Percentiles rank a stretch among this genome's conserved stretches.
Conservation (phyloP, 2,888 invertebrate species). For the Heteromurus nitidus region DNA sequence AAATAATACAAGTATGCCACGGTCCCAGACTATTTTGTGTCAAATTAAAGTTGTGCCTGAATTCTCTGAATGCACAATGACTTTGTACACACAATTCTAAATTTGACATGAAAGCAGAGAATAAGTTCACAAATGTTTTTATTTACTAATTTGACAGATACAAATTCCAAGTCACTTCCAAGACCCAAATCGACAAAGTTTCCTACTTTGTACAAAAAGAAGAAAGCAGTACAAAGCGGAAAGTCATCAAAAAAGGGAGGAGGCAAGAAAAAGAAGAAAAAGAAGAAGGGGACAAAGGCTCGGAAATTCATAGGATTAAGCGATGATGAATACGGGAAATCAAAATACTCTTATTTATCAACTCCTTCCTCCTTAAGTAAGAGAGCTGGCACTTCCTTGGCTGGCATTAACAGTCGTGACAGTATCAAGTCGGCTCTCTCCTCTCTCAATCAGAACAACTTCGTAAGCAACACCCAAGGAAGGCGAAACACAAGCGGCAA, state of each 20-base stretch:
- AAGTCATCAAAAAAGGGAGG: not conserved
- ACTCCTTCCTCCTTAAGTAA: not conserved
- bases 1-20: too few relatives aligned
- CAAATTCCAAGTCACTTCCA: constrained; percentile 62
- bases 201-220: constrained; percentile 23
- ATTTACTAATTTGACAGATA: constrained; percentile 51
- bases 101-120: too few relatives aligned
- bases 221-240: not conserved
- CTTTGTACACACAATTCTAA: too few relatives aligned
- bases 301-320: constrained; percentile 5
- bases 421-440: constrained; percentile 15
- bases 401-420: constrained; percentile 14
- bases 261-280: constrained; percentile 7
- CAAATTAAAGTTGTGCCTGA: too few relatives aligned
- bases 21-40: too few relatives aligned
- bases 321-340: constrained; percentile 29
- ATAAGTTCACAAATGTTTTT: too few relatives aligned
- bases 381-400: constrained; percentile 2
- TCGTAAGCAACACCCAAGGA: not conserved
- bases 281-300: not conserved
- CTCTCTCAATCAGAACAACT: not conserved
- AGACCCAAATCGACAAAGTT: constrained; percentile 25
- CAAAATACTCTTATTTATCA: constrained; percentile 37
- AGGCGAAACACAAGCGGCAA: not conserved
- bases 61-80: too few relatives aligned